Base-by-base conservation (phyloP, 2,113 vertebrate genomes). In the Nothoprocta pentlandii region DNA sequence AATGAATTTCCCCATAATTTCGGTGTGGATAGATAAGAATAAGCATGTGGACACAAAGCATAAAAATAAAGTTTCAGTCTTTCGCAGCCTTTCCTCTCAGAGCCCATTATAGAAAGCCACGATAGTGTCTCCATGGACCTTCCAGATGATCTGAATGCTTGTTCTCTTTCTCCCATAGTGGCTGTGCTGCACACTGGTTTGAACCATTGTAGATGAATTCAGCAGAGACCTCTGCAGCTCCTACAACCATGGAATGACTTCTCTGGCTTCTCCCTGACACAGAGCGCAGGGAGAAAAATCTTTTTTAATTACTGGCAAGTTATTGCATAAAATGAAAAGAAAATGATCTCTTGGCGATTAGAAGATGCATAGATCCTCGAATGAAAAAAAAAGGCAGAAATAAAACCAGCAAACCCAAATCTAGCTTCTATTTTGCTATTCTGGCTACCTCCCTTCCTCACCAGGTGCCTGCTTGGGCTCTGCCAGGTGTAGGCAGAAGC, bases 131-230 rank as follows among this genome's bases (percentile, higher is more conserved):
- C 54, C 54, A 80, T 41, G 79, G 61, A 51, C 46, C 20, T 91
- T 87, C 71, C 73, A 75, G 61, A n/a, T 81, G 68, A 56, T 39
- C 73, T 94, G 73, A 95, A 56, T 84, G 7, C 58, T 78, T 84
- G 51, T 80, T 93, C 46, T 94, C 30, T 93, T 88, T 90, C 56
- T 93, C 61, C 85, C 69, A 47, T 68, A 96, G 95, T 96, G 95
- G 94, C 66, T 96, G 73, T 94, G 93, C 90, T 96, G 88, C 88
- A 92, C 90, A 1, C 47, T 96, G 80, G 20, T 94, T 93, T 96
- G 92, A 96, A 77, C 13, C 20, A 58, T 0, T 0, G 56, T 67
- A 1, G 9, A 28, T 59, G 79, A 88, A 86, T 93, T 86, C 83
- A 75, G 51, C 73, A 64, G 93, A 90, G 76, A 92, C 23, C 9